Conservation (phyloP, 2,797 vertebrate species). For the Hapalemur alaotrensis region DNA sequence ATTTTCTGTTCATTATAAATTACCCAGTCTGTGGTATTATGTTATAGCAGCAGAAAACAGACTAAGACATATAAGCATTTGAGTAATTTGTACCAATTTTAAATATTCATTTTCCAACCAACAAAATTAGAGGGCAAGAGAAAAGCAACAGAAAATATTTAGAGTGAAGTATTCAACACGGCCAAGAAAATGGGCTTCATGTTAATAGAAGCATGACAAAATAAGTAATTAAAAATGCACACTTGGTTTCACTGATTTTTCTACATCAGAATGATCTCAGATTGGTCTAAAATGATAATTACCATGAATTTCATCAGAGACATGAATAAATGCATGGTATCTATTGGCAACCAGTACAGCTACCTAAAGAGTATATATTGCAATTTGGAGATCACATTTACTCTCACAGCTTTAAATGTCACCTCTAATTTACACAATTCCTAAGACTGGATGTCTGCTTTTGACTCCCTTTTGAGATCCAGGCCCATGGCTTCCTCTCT, state of each 20-base stretch:
- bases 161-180: slow-evolving; percentile 26
- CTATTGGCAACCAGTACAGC: not conserved
- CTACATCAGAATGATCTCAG: not conserved
- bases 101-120: slow-evolving; percentile 46
- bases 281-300: slow-evolving; percentile 6
- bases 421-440: not conserved
- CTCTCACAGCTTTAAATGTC: not conserved
- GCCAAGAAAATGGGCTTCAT: not conserved
- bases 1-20: not conserved
- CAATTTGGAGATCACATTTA: not conserved
- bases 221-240: slow-evolving; percentile 6
- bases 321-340: not conserved
- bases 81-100: not conserved
- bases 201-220: not conserved
- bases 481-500: not conserved
- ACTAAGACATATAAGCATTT: not conserved
- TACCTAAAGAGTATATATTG: not conserved
- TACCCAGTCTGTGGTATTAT: not conserved
- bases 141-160: not conserved
- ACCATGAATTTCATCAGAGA: slow-evolving; percentile 2
- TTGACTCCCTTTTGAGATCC: not conserved
- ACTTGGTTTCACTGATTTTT: slow-evolving; percentile 33
- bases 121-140: slow-evolving; percentile 14
- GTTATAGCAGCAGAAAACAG: not conserved
- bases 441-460: not conserved